Evolutionary conservation across 2,113 vertebrate genomes (phyloP).

Genomic region (Porphyrio hochstetteri): DNA sequence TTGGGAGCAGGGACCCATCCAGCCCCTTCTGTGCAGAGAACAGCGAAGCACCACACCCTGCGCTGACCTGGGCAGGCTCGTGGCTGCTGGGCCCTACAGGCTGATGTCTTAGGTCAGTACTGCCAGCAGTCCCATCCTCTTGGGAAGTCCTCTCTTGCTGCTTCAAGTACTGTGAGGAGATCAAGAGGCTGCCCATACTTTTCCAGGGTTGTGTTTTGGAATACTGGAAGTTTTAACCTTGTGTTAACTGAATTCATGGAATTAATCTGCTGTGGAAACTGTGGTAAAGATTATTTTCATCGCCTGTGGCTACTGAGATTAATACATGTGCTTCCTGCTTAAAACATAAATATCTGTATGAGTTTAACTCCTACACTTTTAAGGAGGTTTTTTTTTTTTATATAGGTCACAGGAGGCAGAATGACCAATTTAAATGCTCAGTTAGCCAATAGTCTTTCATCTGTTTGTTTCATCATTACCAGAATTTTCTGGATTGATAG

Average conservation of each 20-base stretch:
- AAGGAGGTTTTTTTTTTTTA: not conserved
- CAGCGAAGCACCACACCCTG: not conserved
- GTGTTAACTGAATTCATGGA: not conserved
- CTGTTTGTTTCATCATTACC: not conserved
- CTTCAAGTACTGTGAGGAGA: not conserved
- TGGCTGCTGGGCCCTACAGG: not conserved
- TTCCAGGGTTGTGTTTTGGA: not conserved
- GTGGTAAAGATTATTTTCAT: not conserved
- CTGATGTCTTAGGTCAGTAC: not conserved
- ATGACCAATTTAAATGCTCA: not conserved
- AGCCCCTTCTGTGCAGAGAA: not conserved
- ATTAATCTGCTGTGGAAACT: conserved; percentile 10
- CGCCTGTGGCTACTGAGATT: not conserved
- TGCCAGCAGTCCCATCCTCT: not conserved
- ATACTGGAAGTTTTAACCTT: not conserved
- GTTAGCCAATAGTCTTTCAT: not conserved
- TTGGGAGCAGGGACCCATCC: not conserved
- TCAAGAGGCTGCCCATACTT: not conserved
- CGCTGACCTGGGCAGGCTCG: no score
- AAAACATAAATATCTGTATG: not conserved
- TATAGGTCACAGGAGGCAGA: not conserved
- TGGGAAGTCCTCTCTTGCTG: not conserved
- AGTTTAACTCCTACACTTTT: not conserved
- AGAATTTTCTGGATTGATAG: not conserved
- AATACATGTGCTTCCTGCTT: not conserved